Evolutionary conservation across 2,888 invertebrate genomes (phyloP).

Genomic region (Deilephila elpenor): DNA sequence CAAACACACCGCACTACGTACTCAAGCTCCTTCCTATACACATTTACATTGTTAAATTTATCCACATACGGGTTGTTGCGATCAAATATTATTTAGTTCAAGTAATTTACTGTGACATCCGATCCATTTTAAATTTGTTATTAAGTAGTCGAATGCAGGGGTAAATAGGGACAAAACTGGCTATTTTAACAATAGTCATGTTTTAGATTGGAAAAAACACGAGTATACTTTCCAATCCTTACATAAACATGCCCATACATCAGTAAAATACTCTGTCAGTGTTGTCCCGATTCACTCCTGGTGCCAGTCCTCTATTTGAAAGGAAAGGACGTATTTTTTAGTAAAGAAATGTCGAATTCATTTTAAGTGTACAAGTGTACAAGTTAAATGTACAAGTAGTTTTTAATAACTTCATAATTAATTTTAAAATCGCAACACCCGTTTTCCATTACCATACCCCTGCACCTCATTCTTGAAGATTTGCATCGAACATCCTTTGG

Average conservation of each 20-base stretch:
- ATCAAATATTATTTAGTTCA: neutral
- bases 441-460: neutral
- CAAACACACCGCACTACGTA: slow-evolving; percentile 34
- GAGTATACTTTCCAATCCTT: too few relatives aligned
- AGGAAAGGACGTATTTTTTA: neutral
- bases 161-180: too few relatives aligned
- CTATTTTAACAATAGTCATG: too few relatives aligned
- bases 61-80: slow-evolving; percentile 19
- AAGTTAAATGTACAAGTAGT: neutral
- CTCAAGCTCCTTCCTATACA: slow-evolving; percentile 47
- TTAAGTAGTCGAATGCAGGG: too few relatives aligned
- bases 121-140: too few relatives aligned
- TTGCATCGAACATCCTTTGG: slow-evolving; percentile 56
- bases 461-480: slow-evolving; percentile 7
- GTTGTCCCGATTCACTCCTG: too few relatives aligned
- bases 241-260: too few relatives aligned
- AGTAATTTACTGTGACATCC: too few relatives aligned
- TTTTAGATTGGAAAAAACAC: too few relatives aligned
- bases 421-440: slow-evolving; percentile 7
- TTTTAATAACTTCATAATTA: neutral
- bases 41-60: slow-evolving; percentile 36
- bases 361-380: too few relatives aligned
- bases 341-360: too few relatives aligned
- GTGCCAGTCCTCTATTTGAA: neutral
- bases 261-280: too few relatives aligned